Base-by-base conservation (phyloP, 2,113 vertebrate genomes). In the Perognathus longimembris region DNA sequence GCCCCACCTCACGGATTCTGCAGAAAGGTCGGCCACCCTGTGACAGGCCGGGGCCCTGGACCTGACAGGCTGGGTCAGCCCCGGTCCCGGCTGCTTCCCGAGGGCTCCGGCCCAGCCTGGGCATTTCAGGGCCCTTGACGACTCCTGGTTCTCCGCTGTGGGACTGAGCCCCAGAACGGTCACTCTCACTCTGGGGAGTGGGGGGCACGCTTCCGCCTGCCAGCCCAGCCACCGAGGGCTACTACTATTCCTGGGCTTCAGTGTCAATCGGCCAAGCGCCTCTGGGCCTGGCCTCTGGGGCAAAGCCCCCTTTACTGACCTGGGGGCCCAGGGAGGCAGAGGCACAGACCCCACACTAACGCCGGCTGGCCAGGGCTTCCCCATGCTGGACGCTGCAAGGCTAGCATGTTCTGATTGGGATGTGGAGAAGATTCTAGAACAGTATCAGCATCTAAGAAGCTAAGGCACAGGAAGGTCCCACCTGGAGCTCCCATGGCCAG, bases 331-430 rank as follows among this genome's bases (percentile, higher is more conserved):
- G 59, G 32, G 26, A 40, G 30, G 2, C 54, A 17, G 63, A 69
- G 34, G 54, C 28, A 6, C 0, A 4, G 0, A 8, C 38, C 28
- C 45, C 14, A 42, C 2, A 2, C 12, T 1, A 64, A n/a, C 0
- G 4, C n/a, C 0, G 15, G 24, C 70, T 45, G 42, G 14, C 76
- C 15, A 21, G 22, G 1, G 7, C 15, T 28, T 12, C 0, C 66
- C 34, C 0, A 5, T 7, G 20, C 32, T 10, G n/a, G 38, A 50
- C 38, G 0, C 57, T 1, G 6, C 5, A 0, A 0, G 21, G 30
- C 45, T 26, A 1, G 22, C 6, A 6, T 36, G 15, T 7, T 26
- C 76, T 7, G 40, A 9, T 5, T 42, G 2, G 54, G 32, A 10
- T 0, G 7, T n/a, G 28, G 32, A 4, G 36, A 6, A 45, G 24